phyloP scores from a whole-genome alignment of 92 coral and sea anemone genomes.

The Porites divaricata region DNA sequence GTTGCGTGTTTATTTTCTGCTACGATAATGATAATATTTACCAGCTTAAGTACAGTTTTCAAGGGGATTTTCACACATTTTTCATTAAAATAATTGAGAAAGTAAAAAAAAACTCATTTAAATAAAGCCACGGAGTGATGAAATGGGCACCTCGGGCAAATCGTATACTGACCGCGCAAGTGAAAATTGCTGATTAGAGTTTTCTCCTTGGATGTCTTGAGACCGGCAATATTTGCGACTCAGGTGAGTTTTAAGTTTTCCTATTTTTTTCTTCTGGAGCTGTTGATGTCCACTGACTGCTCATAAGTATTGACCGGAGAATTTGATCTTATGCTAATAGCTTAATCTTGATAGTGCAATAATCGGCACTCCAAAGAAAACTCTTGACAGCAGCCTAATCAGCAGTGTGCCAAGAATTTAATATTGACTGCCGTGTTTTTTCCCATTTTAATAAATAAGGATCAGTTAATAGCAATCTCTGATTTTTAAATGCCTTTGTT shows the following conservation, averaged over 20 bases:
- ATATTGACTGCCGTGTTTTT: background rate
- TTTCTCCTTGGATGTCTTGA: too few relatives aligned
- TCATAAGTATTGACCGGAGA: background rate
- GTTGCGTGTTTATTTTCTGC: background rate
- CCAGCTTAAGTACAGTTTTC: background rate
- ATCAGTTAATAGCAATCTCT: background rate
- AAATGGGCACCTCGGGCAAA: constrained; percentile 10
- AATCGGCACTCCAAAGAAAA: constrained; percentile 22
- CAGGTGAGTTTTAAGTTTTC: too few relatives aligned
- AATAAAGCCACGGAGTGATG: constrained; percentile 2
- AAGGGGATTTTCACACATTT: background rate
- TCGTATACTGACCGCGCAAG: background rate
- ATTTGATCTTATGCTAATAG: background rate
- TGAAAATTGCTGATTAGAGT: background rate
- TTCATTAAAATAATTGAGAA: background rate
- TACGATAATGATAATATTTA: background rate
- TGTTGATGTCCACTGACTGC: too few relatives aligned
- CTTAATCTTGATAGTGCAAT: background rate
- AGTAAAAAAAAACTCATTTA: background rate
- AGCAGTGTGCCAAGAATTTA: background rate
- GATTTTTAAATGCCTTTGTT: background rate
- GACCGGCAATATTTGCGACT: too few relatives aligned
- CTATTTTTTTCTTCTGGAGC: background rate
- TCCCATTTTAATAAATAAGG: background rate
- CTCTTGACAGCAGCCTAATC: background rate